Percentiles rank a stretch among this genome's conserved stretches.
Evolutionary conservation across 1,140 invertebrate genomes (phyloP).

Genomic region (Cherax quadricarinatus): DNA sequence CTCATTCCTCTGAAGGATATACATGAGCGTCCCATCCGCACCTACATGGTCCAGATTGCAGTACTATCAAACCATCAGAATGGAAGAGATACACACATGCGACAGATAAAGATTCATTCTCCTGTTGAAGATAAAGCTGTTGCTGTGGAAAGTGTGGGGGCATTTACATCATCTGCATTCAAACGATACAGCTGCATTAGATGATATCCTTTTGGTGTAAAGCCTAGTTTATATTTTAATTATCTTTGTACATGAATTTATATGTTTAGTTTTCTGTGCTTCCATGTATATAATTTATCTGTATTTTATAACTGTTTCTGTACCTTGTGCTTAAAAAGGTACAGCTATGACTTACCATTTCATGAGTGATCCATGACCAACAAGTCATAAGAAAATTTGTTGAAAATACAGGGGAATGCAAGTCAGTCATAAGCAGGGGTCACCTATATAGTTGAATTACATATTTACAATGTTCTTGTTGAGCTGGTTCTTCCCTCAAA

Average conservation of each 20-base stretch:
- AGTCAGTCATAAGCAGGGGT: too few species aligned
- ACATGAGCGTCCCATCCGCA: slow-evolving; percentile 90
- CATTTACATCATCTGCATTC: slow-evolving; percentile 79
- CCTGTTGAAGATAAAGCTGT: slow-evolving; percentile 89
- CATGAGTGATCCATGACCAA: too few species aligned
- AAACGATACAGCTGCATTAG: slow-evolving; percentile 60
- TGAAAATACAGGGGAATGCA: too few species aligned
- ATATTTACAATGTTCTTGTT: too few species aligned
- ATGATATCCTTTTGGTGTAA: neutral
- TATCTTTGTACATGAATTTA: neutral
- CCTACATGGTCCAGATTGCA: slow-evolving; percentile 98
- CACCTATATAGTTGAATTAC: too few species aligned
- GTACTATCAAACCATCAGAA: slow-evolving; percentile 99
- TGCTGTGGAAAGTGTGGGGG: slow-evolving; percentile 84
- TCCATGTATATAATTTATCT: too few species aligned
- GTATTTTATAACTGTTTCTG: too few species aligned
- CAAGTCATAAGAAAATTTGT: too few species aligned
- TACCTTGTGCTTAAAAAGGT: too few species aligned
- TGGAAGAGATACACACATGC: slow-evolving; percentile 97
- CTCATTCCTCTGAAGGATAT: slow-evolving; percentile 94
- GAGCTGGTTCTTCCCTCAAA: too few species aligned
- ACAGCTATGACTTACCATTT: too few species aligned
- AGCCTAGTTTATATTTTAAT: neutral
- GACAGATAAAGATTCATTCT: slow-evolving; percentile 97
- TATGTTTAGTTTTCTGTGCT: neutral